Evolutionary conservation across 2,888 invertebrate genomes (phyloP).

Genomic region (Prosopocoilus inquinatus): DNA sequence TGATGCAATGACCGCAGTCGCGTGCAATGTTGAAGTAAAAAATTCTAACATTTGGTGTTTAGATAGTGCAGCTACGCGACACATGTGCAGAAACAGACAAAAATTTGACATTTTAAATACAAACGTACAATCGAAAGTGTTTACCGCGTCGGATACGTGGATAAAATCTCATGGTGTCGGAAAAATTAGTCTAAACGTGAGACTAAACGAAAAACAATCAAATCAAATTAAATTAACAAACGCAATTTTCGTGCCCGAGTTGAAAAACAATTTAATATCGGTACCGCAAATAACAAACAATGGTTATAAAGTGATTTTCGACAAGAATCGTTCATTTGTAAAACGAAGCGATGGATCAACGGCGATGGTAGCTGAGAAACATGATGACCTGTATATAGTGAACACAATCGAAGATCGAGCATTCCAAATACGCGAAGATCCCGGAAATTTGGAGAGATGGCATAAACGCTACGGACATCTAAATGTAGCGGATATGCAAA

Average conservation of each 20-base stretch:
- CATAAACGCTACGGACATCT: slow-evolving; percentile 27
- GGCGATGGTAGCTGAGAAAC: slow-evolving; percentile 11
- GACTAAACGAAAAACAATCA: no score
- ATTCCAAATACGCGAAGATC: neutral
- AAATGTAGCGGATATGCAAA: slow-evolving; percentile 24
- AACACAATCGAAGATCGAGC: slow-evolving; percentile 9
- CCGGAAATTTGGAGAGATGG: slow-evolving; percentile 18
- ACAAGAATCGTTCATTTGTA: slow-evolving; percentile 18
- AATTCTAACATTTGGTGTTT: no score
- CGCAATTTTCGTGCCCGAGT: neutral
- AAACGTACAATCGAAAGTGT: no score
- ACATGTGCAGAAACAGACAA: no score
- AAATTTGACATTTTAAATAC: no score
- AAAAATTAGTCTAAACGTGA: no score
- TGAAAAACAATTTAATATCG: slow-evolving; percentile 28
- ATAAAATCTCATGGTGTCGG: no score
- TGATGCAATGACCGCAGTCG: no score
- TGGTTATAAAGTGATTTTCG: slow-evolving; percentile 25
- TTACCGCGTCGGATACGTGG: no score
- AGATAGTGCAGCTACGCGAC: no score
- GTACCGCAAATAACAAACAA: slow-evolving; percentile 27
- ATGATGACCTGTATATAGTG: slow-evolving; percentile 5
- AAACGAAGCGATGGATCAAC: slow-evolving; percentile 21
- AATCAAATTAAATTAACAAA: no score
- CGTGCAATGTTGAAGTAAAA: no score